Evolutionary conservation across 64 coral and sea anemone genomes (phyloP).

Genomic region (Cladopsammia gracilis): DNA sequence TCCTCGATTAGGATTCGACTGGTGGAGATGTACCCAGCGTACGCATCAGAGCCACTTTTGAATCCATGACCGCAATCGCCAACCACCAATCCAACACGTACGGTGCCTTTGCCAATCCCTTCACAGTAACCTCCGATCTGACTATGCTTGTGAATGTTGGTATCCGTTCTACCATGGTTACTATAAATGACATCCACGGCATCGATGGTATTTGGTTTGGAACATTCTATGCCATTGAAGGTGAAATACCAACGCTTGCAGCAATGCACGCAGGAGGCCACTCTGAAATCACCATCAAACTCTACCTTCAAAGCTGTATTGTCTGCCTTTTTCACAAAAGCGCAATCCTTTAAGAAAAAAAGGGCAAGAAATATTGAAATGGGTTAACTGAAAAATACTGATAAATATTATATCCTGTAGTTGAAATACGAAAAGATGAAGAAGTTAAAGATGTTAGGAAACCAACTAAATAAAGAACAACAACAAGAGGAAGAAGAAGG

Average conservation of each 20-base stretch:
- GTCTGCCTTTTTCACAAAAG: too few species aligned
- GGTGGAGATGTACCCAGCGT: not conserved
- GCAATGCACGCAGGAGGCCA: not conserved
- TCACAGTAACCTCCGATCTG: conserved; percentile 21
- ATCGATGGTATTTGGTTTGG: conserved; percentile 21
- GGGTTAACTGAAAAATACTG: too few species aligned
- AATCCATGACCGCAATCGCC: not conserved
- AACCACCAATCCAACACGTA: not conserved
- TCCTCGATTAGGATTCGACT: not conserved
- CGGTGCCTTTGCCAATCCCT: not conserved
- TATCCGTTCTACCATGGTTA: not conserved
- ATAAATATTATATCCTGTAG: too few species aligned
- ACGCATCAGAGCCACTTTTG: not conserved
- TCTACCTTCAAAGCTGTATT: too few species aligned
- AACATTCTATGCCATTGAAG: conserved; percentile 20
- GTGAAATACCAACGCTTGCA: conserved; percentile 54
- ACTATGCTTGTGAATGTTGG: conserved; percentile 14
- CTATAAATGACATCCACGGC: not conserved
- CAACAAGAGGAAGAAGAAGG: too few species aligned
- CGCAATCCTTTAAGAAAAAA: too few species aligned
- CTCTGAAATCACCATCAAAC: too few species aligned
- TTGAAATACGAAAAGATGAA: too few species aligned
- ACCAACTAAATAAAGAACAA: too few species aligned
- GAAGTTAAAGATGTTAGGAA: too few species aligned
- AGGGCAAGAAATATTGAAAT: too few species aligned